Evolutionary conservation across 2,113 vertebrate species (phyloP).

Genomic region (Zosterops borbonicus): DNA sequence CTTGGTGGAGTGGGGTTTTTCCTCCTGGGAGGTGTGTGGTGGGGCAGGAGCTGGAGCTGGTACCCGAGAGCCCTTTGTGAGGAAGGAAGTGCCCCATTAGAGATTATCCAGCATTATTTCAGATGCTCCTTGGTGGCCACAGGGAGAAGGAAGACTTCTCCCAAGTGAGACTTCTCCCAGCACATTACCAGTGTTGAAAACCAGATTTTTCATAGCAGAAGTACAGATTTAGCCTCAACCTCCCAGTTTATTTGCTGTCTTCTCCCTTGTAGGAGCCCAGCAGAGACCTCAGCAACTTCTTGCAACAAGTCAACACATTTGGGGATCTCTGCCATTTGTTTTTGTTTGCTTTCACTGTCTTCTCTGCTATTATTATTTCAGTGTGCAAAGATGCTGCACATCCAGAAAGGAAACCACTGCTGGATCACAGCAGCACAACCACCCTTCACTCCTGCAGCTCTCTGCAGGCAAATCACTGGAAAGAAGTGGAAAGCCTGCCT

Average conservation of each 20-base stretch:
- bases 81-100: neutral
- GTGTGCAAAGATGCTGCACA: neutral
- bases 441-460: neutral
- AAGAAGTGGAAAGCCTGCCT: neutral
- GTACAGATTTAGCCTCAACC: neutral
- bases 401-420: conserved; percentile 3
- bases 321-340: neutral
- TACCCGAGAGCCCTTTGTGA: rapidly evolving
- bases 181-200: neutral
- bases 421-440: neutral
- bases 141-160: neutral
- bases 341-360: neutral
- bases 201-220: neutral
- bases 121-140: neutral
- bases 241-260: neutral
- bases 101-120: neutral
- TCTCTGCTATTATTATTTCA: neutral
- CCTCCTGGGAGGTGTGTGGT: rapidly evolving
- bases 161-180: neutral
- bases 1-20: neutral
- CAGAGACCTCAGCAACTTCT: neutral
- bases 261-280: neutral
- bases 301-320: neutral
- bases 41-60: rapidly evolving
- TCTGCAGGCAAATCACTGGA: neutral